Evolutionary conservation across 2,797 vertebrate genomes (phyloP), one percentile per base, ranked within the genome.

Genomic region (Diplodus puntazzo): DNA sequence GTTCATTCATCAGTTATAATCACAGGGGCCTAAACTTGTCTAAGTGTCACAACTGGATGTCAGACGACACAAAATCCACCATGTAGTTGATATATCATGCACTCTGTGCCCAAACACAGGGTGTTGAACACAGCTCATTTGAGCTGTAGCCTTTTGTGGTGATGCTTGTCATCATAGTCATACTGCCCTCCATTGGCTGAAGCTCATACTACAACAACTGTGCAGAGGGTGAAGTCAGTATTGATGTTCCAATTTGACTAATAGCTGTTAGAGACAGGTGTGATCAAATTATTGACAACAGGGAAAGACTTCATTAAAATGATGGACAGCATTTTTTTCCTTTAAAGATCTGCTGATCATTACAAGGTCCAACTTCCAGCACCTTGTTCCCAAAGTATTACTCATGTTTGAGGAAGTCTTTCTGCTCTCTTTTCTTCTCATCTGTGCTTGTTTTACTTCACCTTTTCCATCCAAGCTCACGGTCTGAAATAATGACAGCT

Each of bases 151-250:
- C 30, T 74, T 34, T 72, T 69, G 46, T 81, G 60, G 39, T 48
- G 11, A 59, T 75, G 80, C 79, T 82, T 69, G 87, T 94, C 69
- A 58, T 92, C 79, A 95, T 91, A 94, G 92, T 92, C 92, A 93
- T 87, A 96, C 93, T 96, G 95, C 95, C 95, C 95, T 93, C 96
- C 90, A 91, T 90, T 94, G 96, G 91, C 77, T 54, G 34, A 67
- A 69, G 13, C 5, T 52, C 59, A 74, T 69, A 94, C 83, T 93
- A 81, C 94, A 95, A 62, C 77, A 20, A 39, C 49, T 45, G 5
- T 11, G 39, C 65, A 42, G 66, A 69, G 48, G 59, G 39, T 16
- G 21, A 72, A 73, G 46, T 52, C 11, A 39, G 55, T 42, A 25
- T 50, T 62, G 52, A 72, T 49, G 1, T 76, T 72, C 54, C 60